These are phyloP conservation scores for Drosophila nr. perissopoda DNA, from an alignment of 2,888 invertebrate species.

Conservation along the genomic window DNA sequence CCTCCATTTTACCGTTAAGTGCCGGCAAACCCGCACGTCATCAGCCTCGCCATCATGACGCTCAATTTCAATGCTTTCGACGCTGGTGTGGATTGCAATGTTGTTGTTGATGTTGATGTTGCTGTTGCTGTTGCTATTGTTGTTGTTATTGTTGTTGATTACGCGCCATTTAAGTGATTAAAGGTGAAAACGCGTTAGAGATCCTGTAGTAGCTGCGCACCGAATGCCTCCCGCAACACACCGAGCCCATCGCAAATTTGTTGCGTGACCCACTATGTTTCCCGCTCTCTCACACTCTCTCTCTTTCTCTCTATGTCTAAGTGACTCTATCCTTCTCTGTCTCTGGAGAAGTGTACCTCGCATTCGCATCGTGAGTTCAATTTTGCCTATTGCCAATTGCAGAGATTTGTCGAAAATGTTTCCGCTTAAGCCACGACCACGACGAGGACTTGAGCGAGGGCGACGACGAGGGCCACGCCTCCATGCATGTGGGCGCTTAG, in stretches of 20 bases:
- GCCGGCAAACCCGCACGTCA: conserved; percentile 71
- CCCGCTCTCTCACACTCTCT: background rate
- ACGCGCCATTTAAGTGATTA: conserved; percentile 80
- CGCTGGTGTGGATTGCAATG: conserved; percentile 74
- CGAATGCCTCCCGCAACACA: conserved; percentile 7
- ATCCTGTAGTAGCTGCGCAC: conserved; percentile 17
- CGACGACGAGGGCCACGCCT: conserved; percentile 15
- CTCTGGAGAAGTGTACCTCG: conserved; percentile 21
- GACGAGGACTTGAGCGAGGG: background rate
- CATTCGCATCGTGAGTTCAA: conserved; percentile 45
- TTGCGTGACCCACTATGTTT: background rate
- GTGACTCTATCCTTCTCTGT: background rate
- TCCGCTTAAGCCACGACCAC: conserved; percentile 29
- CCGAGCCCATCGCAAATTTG: background rate
- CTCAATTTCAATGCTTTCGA: conserved; percentile 69
- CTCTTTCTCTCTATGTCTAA: no score
- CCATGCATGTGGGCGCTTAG: conserved; percentile 33
- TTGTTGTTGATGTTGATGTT: conserved; percentile 41
- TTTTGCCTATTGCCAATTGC: conserved; percentile 61
- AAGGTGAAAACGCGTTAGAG: conserved; percentile 65
- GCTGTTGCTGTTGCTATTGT: conserved; percentile 32
- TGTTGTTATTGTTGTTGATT: conserved; percentile 62
- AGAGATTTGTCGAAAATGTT: conserved; percentile 59
- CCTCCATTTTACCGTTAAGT: conserved; percentile 64
- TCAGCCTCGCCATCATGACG: conserved; percentile 67